A percentile compares a stretch with the other conserved stretches of the same genome.
phyloP scores from a whole-genome alignment of 2,888 invertebrate genomes.

The Nemotelus nigrinus region DNA sequence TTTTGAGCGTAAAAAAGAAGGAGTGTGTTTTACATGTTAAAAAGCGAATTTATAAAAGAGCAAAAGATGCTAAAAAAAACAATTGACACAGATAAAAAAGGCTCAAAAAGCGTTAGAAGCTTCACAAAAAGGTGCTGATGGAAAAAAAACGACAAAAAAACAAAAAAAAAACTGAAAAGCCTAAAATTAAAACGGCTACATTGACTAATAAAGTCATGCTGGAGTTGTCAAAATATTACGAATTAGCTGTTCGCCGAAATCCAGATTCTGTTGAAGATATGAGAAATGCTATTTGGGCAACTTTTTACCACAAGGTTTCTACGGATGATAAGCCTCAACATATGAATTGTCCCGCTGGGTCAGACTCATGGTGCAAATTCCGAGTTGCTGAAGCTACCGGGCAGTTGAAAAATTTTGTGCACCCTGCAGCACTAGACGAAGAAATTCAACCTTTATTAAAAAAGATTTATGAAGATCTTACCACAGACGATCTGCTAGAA shows the following conservation, averaged over 20 bases:
- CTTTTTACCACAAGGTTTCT: conserved; percentile 22
- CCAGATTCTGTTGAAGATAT: conserved; percentile 27
- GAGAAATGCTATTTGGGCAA: conserved; percentile 33
- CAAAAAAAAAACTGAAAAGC: not conserved
- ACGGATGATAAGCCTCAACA: conserved; percentile 34
- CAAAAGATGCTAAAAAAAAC: no score
- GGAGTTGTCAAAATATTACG: conserved; percentile 27
- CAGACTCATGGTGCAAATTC: conserved; percentile 28
- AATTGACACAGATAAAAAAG: not conserved
- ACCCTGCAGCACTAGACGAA: conserved; percentile 27
- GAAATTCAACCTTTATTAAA: conserved; percentile 12
- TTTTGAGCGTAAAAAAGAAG: no score
- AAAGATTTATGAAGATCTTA: conserved; percentile 12
- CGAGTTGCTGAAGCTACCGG: conserved; percentile 28
- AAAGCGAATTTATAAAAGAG: no score
- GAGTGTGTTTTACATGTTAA: no score
- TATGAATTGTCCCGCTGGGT: conserved; percentile 24
- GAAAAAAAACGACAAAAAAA: not conserved
- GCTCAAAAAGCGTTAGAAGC: not conserved
- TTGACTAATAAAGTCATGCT: conserved; percentile 34
- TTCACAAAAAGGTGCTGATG: not conserved
- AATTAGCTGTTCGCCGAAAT: conserved; percentile 32
- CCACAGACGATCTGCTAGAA: conserved; percentile 22
- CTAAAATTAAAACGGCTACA: conserved; percentile 8
- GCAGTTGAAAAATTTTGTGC: conserved; percentile 23